A percentile compares a stretch with the other conserved stretches of the same genome.
phyloP scores from a whole-genome alignment of 1,140 invertebrate species.

The Trichogramma pretiosum region DNA sequence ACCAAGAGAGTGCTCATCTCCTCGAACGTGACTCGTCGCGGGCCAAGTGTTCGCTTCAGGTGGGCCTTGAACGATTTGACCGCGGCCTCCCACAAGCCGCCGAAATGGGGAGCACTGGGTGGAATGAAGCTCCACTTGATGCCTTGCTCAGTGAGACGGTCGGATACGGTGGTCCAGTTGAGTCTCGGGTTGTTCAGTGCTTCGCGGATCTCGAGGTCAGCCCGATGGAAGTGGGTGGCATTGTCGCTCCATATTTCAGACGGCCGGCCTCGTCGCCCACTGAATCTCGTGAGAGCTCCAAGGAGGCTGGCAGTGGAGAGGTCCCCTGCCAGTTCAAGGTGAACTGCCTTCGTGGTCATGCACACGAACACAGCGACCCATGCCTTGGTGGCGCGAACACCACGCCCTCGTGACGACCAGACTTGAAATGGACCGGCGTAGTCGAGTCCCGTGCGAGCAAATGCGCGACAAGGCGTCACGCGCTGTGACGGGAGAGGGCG shows the following conservation, averaged over 20 bases:
- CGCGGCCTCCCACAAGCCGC: conserved; percentile 8
- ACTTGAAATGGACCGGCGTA: conserved; percentile 2
- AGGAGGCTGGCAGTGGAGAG: conserved; percentile 18
- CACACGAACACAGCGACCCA: conserved; percentile 22
- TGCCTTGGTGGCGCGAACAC: conserved; percentile 2
- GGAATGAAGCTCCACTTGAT: conserved; percentile 1
- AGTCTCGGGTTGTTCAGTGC: not conserved
- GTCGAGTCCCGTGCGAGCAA: not conserved
- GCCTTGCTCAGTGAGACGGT: not conserved
- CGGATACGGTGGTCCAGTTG: not conserved
- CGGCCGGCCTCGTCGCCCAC: not conserved
- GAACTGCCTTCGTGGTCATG: conserved; percentile 20
- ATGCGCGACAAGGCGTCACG: not conserved
- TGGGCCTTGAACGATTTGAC: conserved; percentile 4
- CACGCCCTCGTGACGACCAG: not conserved
- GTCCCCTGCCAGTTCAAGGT: conserved; percentile 22
- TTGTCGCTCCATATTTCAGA: not conserved
- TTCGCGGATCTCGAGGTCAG: not conserved
- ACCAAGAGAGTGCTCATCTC: not conserved
- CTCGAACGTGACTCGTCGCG: not conserved
- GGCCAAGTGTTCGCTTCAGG: conserved; percentile 2
- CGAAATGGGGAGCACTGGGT: conserved; percentile 1
- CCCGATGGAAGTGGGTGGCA: not conserved
- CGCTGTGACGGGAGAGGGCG: not conserved
- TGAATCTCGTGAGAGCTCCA: not conserved